These are phyloP conservation scores for Plotosus lineatus DNA, from an alignment of 2,113 vertebrate genomes.

Conservation along the genomic window DNA sequence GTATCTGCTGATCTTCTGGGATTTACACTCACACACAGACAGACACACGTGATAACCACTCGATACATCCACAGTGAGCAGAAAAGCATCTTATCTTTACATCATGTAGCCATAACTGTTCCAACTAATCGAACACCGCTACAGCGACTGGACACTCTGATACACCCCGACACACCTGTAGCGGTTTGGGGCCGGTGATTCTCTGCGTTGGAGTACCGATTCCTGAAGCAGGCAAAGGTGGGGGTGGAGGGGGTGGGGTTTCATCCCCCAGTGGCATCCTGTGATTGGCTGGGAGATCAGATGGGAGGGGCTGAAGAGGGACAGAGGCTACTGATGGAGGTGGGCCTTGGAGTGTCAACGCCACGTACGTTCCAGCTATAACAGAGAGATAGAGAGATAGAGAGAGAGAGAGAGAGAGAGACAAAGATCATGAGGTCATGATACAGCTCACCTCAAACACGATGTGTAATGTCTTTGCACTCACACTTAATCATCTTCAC, in stretches of 20 bases:
- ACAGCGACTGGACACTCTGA: neutral
- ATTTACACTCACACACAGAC: neutral
- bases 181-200: slow-evolving; percentile 85
- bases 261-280: slow-evolving; percentile 58
- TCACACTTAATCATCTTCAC: slow-evolving; percentile 96
- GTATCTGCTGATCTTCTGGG: neutral
- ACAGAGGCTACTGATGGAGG: slow-evolving; percentile 67
- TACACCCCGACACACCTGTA: slow-evolving; percentile 72
- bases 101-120: too few relatives aligned
- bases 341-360: slow-evolving; percentile 86
- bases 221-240: slow-evolving; percentile 73
- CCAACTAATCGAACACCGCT: neutral
- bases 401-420: neutral
- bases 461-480: slow-evolving; percentile 52
- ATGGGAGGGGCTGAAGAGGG: slow-evolving; percentile 66
- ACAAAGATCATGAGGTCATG: neutral
- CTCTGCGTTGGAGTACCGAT: slow-evolving; percentile 76
- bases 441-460: neutral
- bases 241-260: slow-evolving; percentile 59
- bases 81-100: neutral
- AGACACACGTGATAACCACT: neutral
- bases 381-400: neutral
- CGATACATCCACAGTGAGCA: neutral
- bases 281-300: slow-evolving; percentile 66
- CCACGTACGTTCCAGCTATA: slow-evolving; percentile 85